phyloP scores from a whole-genome alignment of 1,140 invertebrate genomes.

The Lasioglossum baleicum region DNA sequence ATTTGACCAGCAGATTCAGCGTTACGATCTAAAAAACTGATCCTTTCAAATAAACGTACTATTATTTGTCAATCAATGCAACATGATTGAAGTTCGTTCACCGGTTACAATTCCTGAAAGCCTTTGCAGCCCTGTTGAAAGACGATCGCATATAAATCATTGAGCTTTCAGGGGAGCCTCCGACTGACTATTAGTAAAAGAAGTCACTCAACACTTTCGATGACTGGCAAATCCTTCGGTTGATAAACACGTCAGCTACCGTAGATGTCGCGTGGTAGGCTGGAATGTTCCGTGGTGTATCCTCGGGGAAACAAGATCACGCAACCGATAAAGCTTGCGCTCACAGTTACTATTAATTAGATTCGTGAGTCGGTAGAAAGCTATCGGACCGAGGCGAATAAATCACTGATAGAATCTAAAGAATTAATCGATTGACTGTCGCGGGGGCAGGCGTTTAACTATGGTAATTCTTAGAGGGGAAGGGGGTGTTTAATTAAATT shows the following conservation, averaged over 20 bases:
- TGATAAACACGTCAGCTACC: conserved; percentile 29
- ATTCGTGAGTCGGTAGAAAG: conserved; percentile 44
- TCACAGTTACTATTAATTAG: conserved; percentile 44
- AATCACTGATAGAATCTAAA: conserved; percentile 36
- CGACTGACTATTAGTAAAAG: neutral
- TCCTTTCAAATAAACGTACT: no score
- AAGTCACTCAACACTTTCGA: conserved; percentile 12
- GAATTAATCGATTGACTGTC: conserved; percentile 22
- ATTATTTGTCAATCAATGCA: neutral
- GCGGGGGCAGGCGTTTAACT: neutral
- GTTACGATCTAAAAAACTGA: no score
- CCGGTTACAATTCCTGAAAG: no score
- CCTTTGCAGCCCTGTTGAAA: no score
- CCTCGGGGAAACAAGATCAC: conserved; percentile 17
- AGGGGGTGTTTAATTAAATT: conserved; percentile 10
- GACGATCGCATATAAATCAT: no score
- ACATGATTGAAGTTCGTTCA: no score
- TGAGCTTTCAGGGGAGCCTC: neutral
- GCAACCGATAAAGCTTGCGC: conserved; percentile 20
- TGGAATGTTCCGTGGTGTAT: conserved; percentile 6
- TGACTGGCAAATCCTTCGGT: conserved; percentile 36
- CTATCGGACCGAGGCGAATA: conserved; percentile 26
- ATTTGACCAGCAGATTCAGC: no score
- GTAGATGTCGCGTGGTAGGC: conserved; percentile 21
- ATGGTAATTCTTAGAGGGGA: neutral